A percentile compares a stretch with the other conserved stretches of the same genome.
phyloP scores from a whole-genome alignment of 2,113 vertebrate species.

The Brevimyrus niger region DNA sequence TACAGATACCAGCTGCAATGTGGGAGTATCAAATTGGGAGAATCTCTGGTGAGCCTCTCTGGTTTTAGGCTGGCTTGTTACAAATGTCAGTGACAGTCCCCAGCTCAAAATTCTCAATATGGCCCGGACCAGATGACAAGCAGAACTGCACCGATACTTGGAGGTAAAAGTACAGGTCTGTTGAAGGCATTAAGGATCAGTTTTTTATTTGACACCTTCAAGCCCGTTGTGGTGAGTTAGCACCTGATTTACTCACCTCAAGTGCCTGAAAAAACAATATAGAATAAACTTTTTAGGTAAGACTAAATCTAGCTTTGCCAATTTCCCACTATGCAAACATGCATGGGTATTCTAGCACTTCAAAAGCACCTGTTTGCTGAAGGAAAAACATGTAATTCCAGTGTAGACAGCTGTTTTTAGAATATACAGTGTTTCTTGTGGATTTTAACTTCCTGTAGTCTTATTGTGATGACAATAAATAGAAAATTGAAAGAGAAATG shows the following conservation, averaged over 20 bases:
- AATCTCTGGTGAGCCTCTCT: background rate
- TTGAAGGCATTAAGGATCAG: background rate
- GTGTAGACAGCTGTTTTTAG: background rate
- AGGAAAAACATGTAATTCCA: conserved; percentile 4
- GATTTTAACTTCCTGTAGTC: conserved; percentile 2
- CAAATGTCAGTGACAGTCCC: background rate
- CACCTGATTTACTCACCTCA: background rate
- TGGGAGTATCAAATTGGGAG: background rate
- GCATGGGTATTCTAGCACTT: background rate
- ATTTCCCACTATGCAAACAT: background rate
- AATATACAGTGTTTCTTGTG: background rate
- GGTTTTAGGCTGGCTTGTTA: background rate
- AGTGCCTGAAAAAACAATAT: background rate
- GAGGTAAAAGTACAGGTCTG: background rate
- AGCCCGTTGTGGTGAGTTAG: background rate
- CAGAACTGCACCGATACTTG: background rate
- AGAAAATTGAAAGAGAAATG: background rate
- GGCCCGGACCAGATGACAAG: background rate
- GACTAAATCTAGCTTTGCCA: background rate
- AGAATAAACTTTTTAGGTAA: background rate
- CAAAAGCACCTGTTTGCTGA: conserved; percentile 8
- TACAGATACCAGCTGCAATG: background rate
- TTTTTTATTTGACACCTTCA: background rate
- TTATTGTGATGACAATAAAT: background rate
- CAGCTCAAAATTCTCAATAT: background rate